Conservation (phyloP, 1,140 invertebrate genomes). For the Drosophila prosaltans region DNA sequence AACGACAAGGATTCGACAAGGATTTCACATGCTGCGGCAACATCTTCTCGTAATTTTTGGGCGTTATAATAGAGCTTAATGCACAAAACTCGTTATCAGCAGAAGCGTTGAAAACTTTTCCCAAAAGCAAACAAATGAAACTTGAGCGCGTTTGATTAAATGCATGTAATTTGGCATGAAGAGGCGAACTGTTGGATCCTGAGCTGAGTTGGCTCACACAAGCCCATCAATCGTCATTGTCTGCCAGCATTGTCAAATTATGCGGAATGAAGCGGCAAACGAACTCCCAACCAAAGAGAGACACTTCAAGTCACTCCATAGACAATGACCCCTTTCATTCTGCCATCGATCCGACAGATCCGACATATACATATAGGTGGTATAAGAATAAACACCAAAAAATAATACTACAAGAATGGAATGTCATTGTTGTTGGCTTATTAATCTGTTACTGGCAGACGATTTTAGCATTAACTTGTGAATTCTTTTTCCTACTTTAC, state of each 20-base stretch:
- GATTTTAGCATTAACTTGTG: conserved; percentile 71
- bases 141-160: conserved; percentile 72
- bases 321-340: conserved; percentile 48
- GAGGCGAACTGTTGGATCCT: not conserved
- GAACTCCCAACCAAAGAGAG: conserved; percentile 23
- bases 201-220: too few species aligned
- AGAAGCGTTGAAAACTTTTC: conserved; percentile 71
- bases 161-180: conserved; percentile 71
- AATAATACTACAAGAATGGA: conserved; percentile 23
- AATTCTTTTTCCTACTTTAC: conserved; percentile 54
- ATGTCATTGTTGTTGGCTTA: conserved; percentile 29
- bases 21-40: conserved; percentile 37
- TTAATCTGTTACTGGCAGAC: conserved; percentile 14
- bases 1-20: conserved; percentile 65
- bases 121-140: conserved; percentile 66
- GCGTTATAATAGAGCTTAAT: conserved; percentile 80
- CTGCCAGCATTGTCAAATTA: conserved; percentile 65
- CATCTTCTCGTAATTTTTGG: conserved; percentile 59
- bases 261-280: conserved; percentile 63
- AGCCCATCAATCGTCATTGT: conserved; percentile 72
- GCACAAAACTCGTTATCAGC: conserved; percentile 78
- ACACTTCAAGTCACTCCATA: conserved; percentile 17
- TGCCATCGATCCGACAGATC: not conserved
- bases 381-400: not conserved
- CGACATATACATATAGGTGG: not conserved